Percentiles rank a stretch among this genome's conserved stretches.
phyloP scores from a whole-genome alignment of 2,113 vertebrate genomes.

The Mobula birostris region DNA sequence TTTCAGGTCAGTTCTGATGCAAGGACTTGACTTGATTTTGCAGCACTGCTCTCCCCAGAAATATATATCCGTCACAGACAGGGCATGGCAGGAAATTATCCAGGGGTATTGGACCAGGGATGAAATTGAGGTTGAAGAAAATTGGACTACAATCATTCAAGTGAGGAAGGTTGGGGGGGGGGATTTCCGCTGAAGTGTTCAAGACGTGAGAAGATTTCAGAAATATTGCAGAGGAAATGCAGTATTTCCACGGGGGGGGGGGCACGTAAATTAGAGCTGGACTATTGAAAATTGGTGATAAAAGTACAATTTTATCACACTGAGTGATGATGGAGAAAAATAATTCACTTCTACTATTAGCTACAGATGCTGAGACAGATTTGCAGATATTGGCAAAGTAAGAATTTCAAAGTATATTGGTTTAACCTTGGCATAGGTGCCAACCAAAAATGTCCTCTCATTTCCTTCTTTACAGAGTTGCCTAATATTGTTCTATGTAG shows the following conservation, averaged over 20 bases:
- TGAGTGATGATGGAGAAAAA: not conserved
- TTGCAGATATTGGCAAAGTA: not conserved
- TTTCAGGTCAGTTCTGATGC: no score
- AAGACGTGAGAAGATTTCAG: not conserved
- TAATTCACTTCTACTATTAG: not conserved
- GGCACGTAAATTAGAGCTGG: not conserved
- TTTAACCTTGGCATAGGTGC: not conserved
- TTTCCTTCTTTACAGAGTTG: not conserved
- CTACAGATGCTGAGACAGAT: not conserved
- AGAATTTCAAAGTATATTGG: not conserved
- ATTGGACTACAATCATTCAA: not conserved
- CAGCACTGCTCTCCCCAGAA: not conserved
- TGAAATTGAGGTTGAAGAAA: not conserved
- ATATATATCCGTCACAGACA: not conserved
- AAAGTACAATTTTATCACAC: not conserved
- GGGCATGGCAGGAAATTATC: not conserved
- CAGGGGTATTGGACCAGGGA: not conserved
- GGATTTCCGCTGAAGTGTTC: not conserved
- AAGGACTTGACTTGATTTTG: not conserved
- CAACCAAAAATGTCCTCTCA: not conserved
- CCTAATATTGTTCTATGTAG: not conserved
- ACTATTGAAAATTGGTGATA: not conserved
- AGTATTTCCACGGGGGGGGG: not conserved
- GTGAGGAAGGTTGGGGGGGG: not conserved
- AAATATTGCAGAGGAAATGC: not conserved